phyloP scores from a whole-genome alignment of 2,888 invertebrate genomes.

The Hyposoter dolosus region DNA sequence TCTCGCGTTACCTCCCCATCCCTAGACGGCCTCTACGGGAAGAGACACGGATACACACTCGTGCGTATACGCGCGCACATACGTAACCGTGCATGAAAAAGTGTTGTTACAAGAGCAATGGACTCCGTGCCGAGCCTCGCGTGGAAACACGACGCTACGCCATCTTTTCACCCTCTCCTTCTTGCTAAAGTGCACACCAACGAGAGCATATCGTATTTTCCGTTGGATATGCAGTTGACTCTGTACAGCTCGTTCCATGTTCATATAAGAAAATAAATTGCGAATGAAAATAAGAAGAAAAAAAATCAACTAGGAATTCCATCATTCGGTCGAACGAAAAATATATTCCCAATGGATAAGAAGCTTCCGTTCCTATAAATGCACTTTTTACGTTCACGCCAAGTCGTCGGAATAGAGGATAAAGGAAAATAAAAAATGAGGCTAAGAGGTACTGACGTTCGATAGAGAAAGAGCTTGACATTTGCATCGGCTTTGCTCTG shows the following conservation, averaged over 20 bases:
- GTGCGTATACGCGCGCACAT: not conserved
- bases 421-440: conserved; percentile 45
- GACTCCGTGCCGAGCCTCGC: conserved; percentile 46
- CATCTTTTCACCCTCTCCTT: conserved; percentile 43
- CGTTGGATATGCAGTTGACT: conserved; percentile 34
- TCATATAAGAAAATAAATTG: conserved; percentile 17
- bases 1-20: conserved; percentile 2
- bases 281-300: conserved; percentile 15
- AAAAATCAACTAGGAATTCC: not conserved
- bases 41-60: not conserved
- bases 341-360: conserved; percentile 14
- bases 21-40: not conserved
- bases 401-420: conserved; percentile 33
- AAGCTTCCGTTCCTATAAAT: conserved; percentile 23
- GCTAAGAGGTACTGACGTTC: conserved; percentile 17
- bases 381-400: conserved; percentile 22
- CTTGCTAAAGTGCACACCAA: conserved; percentile 37
- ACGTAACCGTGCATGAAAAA: conserved; percentile 25
- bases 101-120: conserved; percentile 37
- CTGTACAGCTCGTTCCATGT: conserved; percentile 45
- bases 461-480: conserved; percentile 47
- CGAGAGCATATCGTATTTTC: conserved; percentile 45
- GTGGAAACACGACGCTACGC: conserved; percentile 44
- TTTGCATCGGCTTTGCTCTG: conserved; percentile 40
- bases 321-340: conserved; percentile 2